Evolutionary conservation across 92 coral and sea anemone species (phyloP).

Genomic region (Pocillopora meandrina): DNA sequence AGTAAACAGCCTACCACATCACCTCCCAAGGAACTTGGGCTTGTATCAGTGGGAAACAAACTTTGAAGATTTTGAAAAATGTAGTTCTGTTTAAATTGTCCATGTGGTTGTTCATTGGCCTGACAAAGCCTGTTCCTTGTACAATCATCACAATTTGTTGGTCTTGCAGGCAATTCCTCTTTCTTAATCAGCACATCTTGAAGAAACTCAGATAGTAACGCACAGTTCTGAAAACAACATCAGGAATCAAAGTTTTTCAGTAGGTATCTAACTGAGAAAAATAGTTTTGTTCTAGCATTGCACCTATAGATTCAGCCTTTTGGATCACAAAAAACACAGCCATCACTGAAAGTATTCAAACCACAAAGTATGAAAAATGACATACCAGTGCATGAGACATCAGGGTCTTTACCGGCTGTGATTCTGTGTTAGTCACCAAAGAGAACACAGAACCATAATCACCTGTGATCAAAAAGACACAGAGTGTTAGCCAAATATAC

Average conservation of each 20-base stretch:
- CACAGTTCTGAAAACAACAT: constrained; percentile 68
- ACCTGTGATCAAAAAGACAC: constrained; percentile 44
- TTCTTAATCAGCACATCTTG: constrained; percentile 45
- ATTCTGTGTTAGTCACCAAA: constrained; percentile 88
- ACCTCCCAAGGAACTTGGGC: constrained; percentile 40
- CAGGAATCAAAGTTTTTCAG: not conserved
- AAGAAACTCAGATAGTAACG: constrained; percentile 78
- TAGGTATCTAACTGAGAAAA: too few species aligned
- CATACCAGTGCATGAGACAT: constrained; percentile 92
- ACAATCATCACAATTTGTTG: constrained; percentile 8
- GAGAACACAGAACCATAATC: constrained; percentile 93
- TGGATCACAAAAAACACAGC: too few species aligned
- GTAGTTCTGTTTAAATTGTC: constrained; percentile 1
- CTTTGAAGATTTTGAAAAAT: constrained; percentile 9
- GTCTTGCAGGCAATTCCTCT: constrained; percentile 3
- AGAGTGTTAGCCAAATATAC: not conserved
- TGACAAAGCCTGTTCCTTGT: constrained; percentile 19
- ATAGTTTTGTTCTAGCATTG: too few species aligned
- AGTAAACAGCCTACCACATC: constrained; percentile 86
- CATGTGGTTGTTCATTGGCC: constrained; percentile 7
- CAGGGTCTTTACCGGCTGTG: constrained; percentile 86
- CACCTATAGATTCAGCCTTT: too few species aligned
- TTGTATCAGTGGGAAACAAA: not conserved
- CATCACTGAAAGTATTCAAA: too few species aligned
- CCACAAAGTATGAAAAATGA: not conserved